Percentiles rank a stretch among this genome's conserved stretches.
These are phyloP conservation scores for Tineola bisselliella DNA, from an alignment of 2,888 invertebrate species.

Conservation along the genomic window DNA sequence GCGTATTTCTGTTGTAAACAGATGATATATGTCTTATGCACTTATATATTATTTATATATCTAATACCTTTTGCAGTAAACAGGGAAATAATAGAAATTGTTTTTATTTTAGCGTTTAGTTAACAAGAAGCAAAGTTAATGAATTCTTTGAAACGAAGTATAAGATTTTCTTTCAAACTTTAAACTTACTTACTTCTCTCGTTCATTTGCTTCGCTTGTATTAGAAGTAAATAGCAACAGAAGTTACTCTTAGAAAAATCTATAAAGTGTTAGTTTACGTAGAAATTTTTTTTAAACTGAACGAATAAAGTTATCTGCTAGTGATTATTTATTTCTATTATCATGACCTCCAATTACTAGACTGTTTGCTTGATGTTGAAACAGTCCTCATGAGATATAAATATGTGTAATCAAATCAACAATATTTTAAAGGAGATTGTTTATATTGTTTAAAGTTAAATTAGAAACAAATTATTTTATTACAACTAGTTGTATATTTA, in stretches of 20 bases:
- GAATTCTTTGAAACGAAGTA: background rate
- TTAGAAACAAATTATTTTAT: too few relatives aligned
- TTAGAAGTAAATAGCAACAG: background rate
- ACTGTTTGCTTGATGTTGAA: background rate
- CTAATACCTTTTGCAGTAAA: too few relatives aligned
- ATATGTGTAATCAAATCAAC: background rate
- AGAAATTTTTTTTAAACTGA: background rate
- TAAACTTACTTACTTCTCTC: background rate
- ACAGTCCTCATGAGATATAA: background rate
- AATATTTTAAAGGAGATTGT: background rate
- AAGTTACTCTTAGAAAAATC: background rate
- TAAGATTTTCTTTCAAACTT: background rate
- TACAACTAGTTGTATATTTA: background rate
- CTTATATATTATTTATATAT: too few relatives aligned
- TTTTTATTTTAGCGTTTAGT: background rate
- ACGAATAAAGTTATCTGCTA: background rate
- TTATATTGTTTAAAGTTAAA: background rate
- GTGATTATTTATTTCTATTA: background rate
- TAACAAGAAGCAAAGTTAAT: background rate
- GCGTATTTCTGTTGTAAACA: background rate
- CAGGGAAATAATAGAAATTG: background rate
- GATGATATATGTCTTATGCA: background rate
- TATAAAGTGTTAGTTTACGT: background rate
- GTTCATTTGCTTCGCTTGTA: background rate
- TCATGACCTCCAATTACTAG: background rate